Conservation (phyloP, 2,888 invertebrate species). For the Chaetoderma sp. region DNA sequence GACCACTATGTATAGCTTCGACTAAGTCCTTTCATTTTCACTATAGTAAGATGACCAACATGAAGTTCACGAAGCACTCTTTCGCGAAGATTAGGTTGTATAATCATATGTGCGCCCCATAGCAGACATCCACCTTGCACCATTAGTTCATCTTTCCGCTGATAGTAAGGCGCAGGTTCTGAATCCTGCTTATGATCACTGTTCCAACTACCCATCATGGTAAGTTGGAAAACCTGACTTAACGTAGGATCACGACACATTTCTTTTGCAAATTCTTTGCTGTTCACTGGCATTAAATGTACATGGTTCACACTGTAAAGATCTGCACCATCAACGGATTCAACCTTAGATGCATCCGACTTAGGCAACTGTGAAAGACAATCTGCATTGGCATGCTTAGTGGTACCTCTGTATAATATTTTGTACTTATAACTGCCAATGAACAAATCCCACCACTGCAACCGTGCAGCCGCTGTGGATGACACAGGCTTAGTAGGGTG, state of each 20-base stretch:
- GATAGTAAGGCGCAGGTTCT: slow-evolving; percentile 18
- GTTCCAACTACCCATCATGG: slow-evolving; percentile 30
- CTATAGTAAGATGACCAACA: slow-evolving; percentile 47
- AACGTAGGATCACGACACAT: slow-evolving; percentile 18
- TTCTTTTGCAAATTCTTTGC: neutral
- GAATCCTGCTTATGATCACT: neutral
- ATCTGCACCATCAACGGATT: slow-evolving; percentile 11
- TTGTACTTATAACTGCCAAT: neutral
- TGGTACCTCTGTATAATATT: neutral
- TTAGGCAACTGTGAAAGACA: neutral
- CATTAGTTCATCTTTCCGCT: slow-evolving; percentile 28
- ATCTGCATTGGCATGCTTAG: slow-evolving; percentile 3
- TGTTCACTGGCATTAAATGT: neutral
- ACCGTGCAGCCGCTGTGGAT: neutral
- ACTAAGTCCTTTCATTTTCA: slow-evolving; percentile 50
- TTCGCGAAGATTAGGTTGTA: slow-evolving; percentile 40
- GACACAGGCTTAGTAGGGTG: neutral
- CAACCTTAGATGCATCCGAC: neutral
- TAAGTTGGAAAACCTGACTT: slow-evolving; percentile 21
- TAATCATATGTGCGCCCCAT: slow-evolving; percentile 42
- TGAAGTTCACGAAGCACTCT: slow-evolving; percentile 45
- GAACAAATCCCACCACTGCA: neutral
- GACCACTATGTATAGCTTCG: slow-evolving; percentile 54
- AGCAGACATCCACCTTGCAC: slow-evolving; percentile 44
- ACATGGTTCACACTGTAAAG: neutral